phyloP scores from a whole-genome alignment of 1,140 invertebrate species.

The Tachypleus tridentatus region DNA sequence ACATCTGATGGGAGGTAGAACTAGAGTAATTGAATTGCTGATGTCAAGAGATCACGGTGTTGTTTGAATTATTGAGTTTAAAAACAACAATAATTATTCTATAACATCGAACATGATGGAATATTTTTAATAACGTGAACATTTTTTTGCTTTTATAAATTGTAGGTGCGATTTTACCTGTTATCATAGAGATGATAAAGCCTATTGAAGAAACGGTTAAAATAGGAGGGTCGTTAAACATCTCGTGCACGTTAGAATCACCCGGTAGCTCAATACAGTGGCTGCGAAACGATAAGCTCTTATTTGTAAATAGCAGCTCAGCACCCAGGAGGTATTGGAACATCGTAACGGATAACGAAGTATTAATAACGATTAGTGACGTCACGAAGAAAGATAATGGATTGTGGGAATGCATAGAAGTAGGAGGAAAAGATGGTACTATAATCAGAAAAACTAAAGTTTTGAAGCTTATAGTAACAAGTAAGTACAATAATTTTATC shows the following conservation, averaged over 20 bases:
- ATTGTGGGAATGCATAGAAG: conserved; percentile 22
- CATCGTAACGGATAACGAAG: conserved; percentile 21
- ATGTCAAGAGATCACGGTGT: too few relatives aligned
- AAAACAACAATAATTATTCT: too few relatives aligned
- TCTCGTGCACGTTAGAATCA: conserved; percentile 24
- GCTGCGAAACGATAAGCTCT: conserved; percentile 22
- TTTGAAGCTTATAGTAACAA: conserved; percentile 22
- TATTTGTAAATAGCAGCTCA: conserved; percentile 19
- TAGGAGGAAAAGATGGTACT: conserved; percentile 10
- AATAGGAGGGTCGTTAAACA: conserved; percentile 21
- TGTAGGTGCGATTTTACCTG: too few relatives aligned
- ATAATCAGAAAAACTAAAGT: conserved; percentile 19
- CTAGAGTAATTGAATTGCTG: too few relatives aligned
- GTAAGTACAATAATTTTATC: conserved; percentile 15
- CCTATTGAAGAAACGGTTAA: conserved; percentile 8
- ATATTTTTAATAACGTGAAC: too few relatives aligned
- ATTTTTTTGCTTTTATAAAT: too few relatives aligned
- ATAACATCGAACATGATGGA: too few relatives aligned
- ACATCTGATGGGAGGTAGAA: too few relatives aligned
- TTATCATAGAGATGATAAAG: too few relatives aligned
- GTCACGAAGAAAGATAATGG: conserved; percentile 18
- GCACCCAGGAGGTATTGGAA: conserved; percentile 20
- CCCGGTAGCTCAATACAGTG: conserved; percentile 27
- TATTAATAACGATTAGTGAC: conserved; percentile 18
- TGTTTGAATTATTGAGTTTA: too few relatives aligned